Conservation (phyloP, 2,888 invertebrate species). For the Acleris literana region DNA sequence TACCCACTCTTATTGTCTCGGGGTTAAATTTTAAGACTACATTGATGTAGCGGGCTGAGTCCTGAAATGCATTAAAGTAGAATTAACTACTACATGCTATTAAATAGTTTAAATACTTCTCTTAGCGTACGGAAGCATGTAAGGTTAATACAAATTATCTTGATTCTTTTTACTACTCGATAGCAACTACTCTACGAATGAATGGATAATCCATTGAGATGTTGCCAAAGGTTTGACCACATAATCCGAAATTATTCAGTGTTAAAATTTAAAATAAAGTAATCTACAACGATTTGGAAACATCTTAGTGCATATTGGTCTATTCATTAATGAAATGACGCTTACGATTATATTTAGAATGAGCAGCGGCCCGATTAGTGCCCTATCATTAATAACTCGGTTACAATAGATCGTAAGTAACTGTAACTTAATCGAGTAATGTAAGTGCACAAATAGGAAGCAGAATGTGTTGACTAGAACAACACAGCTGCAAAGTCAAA, state of each 20-base stretch:
- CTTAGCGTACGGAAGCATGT: slow-evolving; percentile 59
- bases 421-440: slow-evolving; percentile 4
- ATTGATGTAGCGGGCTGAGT: not conserved
- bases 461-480: slow-evolving; percentile 18
- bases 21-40: not conserved
- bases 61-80: slow-evolving; percentile 22
- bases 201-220: slow-evolving; percentile 66
- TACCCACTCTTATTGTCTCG: not conserved
- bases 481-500: slow-evolving; percentile 42
- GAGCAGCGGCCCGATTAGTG: slow-evolving; percentile 6
- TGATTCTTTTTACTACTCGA: slow-evolving; percentile 41
- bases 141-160: slow-evolving; percentile 50
- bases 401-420: slow-evolving; percentile 1
- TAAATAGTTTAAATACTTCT: slow-evolving; percentile 37
- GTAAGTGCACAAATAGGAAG: slow-evolving; percentile 2
- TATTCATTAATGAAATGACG: slow-evolving; percentile 39
- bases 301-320: slow-evolving; percentile 53
- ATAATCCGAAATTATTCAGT: not conserved
- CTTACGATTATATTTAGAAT: slow-evolving; percentile 20
- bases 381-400: slow-evolving; percentile 1
- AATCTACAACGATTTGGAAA: slow-evolving; percentile 43
- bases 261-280: not conserved
- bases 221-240: slow-evolving; percentile 60
- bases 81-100: slow-evolving; percentile 49
- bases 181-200: slow-evolving; percentile 54